These are phyloP conservation scores for Arge pagana DNA, from an alignment of 2,888 invertebrate genomes.

Conservation along the genomic window DNA sequence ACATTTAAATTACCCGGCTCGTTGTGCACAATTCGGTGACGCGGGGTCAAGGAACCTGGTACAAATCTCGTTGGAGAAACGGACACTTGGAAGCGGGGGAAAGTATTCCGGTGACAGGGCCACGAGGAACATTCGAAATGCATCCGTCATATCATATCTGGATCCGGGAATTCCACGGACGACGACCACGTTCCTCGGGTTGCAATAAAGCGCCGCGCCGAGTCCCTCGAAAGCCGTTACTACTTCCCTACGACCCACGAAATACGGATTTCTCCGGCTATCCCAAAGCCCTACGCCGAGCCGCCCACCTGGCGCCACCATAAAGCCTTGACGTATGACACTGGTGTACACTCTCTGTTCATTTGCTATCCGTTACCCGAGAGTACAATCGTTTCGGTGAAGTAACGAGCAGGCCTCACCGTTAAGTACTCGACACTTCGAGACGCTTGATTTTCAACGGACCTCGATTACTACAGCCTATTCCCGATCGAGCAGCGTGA, in stretches of 20 bases:
- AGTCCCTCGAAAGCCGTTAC: constrained; percentile 15
- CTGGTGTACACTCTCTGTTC: constrained; percentile 1
- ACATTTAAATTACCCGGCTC: no score
- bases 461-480: neutral
- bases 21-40: no score
- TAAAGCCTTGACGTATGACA: constrained; percentile 12
- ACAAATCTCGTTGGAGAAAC: no score
- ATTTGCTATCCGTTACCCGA: constrained; percentile 7
- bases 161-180: no score
- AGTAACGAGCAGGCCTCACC: neutral
- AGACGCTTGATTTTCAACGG: neutral
- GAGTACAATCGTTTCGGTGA: constrained; percentile 4
- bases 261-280: constrained; percentile 9
- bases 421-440: neutral
- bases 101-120: no score
- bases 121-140: no score
- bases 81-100: no score
- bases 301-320: neutral
- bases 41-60: no score
- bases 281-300: neutral
- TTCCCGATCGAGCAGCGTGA: no score
- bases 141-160: no score
- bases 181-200: no score
- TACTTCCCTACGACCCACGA: constrained; percentile 13
- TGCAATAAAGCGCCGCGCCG: constrained; percentile 9